Conservation (phyloP, 1,140 invertebrate genomes). For the Metopolophium dirhodum region DNA sequence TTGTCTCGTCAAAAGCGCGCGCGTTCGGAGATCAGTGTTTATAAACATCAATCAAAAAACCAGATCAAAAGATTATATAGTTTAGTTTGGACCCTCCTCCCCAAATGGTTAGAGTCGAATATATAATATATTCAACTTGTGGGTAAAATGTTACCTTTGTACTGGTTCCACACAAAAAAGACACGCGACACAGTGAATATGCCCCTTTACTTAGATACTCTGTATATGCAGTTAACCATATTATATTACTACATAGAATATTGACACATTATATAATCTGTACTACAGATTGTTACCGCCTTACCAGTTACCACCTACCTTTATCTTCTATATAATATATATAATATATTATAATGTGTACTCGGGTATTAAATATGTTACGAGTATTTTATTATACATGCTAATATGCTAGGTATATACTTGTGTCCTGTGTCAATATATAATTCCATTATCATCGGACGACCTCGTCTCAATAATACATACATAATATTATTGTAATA, state of each 20-base stretch:
- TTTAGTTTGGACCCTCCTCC: not conserved
- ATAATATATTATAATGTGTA: not conserved
- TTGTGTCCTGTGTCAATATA: not conserved
- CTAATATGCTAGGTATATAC: not conserved
- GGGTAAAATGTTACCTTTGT: not conserved
- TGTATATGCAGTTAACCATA: not conserved
- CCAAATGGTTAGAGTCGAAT: not conserved
- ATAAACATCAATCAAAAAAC: not conserved
- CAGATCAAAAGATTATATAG: not conserved
- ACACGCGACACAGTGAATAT: not conserved
- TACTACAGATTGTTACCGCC: not conserved
- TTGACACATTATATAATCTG: not conserved
- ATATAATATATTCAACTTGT: not conserved
- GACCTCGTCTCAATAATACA: not conserved
- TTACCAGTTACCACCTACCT: not conserved
- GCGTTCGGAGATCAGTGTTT: not conserved
- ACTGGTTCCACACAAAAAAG: not conserved
- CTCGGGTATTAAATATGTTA: not conserved
- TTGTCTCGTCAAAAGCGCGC: not conserved
- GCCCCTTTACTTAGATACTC: not conserved
- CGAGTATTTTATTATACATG: not conserved
- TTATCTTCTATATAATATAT: not conserved
- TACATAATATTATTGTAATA: not conserved
- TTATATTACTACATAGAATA: not conserved
- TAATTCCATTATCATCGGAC: not conserved